Evolutionary conservation across 2,797 vertebrate species (phyloP).

Genomic region (Prunella strophiata): DNA sequence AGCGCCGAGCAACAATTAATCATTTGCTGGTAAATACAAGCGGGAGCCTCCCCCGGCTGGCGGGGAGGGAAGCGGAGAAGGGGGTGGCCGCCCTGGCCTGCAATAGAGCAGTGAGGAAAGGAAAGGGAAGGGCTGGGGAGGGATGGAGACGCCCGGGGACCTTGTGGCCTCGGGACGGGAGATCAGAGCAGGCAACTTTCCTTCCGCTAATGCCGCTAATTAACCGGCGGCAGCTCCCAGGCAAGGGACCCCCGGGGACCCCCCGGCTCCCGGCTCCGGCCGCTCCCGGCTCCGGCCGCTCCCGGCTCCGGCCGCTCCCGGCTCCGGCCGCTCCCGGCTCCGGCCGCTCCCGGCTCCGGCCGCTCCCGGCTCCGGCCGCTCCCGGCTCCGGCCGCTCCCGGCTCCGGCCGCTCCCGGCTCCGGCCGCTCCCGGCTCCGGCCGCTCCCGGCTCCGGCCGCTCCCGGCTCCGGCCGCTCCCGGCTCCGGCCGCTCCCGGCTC

Average conservation of each 20-base stretch:
- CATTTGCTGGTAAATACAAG: slow-evolving; percentile 60
- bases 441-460: background rate
- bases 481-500: background rate
- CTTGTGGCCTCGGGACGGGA: background rate
- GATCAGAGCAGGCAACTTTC: slow-evolving; percentile 46
- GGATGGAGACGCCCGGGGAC: background rate
- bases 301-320: background rate
- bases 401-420: background rate
- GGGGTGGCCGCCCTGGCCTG: background rate
- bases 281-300: background rate
- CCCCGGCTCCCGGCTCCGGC: background rate
- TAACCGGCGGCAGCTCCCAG: background rate
- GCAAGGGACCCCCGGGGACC: background rate
- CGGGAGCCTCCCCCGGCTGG: background rate
- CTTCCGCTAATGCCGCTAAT: slow-evolving; percentile 59
- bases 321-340: background rate
- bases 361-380: background rate
- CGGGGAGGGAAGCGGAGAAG: background rate
- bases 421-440: background rate
- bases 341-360: background rate
- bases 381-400: background rate
- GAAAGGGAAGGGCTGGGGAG: background rate
- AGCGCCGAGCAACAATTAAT: slow-evolving; percentile 65
- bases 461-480: background rate
- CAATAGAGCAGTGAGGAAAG: background rate